These are phyloP conservation scores for Danionella dracula DNA, from an alignment of 2,797 vertebrate species.

Conservation along the genomic window DNA sequence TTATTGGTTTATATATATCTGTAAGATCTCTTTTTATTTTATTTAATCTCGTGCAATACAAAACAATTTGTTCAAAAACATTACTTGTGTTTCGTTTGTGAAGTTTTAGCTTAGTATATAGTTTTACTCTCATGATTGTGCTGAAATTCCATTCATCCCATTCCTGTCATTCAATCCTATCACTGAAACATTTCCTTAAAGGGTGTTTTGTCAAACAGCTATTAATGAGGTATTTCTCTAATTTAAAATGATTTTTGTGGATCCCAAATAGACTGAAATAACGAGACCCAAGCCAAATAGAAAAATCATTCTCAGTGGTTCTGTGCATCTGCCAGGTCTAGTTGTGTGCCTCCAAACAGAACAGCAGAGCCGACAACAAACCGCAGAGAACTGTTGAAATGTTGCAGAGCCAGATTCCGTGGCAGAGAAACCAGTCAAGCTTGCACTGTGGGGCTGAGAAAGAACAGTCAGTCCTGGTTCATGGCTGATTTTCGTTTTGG, in stretches of 20 bases:
- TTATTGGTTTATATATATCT: slow-evolving; percentile 41
- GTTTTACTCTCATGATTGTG: not conserved
- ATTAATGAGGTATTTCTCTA: too few relatives aligned
- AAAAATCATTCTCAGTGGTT: not conserved
- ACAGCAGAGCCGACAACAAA: not conserved
- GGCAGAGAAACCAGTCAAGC: not conserved
- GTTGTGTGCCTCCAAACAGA: not conserved
- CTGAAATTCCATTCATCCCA: not conserved
- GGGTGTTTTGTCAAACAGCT: not conserved
- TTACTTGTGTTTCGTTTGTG: not conserved
- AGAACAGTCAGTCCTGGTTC: not conserved
- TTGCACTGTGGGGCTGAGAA: not conserved
- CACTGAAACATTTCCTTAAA: not conserved
- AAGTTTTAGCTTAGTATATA: not conserved
- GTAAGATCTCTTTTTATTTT: slow-evolving; percentile 34
- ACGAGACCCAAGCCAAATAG: not conserved
- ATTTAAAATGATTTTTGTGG: not conserved
- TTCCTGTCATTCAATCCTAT: slow-evolving; percentile 3
- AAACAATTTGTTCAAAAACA: too few relatives aligned
- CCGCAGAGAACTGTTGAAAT: not conserved
- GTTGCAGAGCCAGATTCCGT: slow-evolving; percentile 4
- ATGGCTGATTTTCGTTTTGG: not conserved
- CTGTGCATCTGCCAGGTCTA: not conserved
- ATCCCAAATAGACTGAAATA: too few relatives aligned
- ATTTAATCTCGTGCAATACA: slow-evolving; percentile 46